These are phyloP conservation scores for Euthynnus affinis DNA, from an alignment of 2,797 vertebrate genomes.

Conservation along the genomic window DNA sequence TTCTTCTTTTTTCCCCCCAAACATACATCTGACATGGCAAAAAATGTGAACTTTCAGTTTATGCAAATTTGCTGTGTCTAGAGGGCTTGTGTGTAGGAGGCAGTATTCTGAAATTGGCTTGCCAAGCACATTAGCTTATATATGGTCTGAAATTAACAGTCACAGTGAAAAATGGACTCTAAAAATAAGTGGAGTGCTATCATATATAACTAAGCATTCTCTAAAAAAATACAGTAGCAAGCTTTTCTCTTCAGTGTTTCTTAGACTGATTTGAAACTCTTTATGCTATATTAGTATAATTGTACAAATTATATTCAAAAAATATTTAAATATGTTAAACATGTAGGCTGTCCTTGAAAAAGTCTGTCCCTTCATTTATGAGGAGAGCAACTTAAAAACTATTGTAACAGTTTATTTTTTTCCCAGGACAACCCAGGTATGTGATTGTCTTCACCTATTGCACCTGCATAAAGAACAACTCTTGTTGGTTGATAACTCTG, in stretches of 20 bases:
- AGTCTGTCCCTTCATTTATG: slow-evolving; percentile 34
- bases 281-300: slow-evolving; percentile 66
- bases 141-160: slow-evolving; percentile 73
- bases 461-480: slow-evolving; percentile 63
- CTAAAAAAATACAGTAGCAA: slow-evolving; percentile 84
- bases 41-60: slow-evolving; percentile 72
- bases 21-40: slow-evolving; percentile 80
- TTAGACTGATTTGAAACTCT: slow-evolving; percentile 52
- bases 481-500: slow-evolving; percentile 41
- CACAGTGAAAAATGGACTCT: slow-evolving; percentile 67
- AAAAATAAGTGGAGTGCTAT: slow-evolving; percentile 65
- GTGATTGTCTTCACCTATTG: slow-evolving; percentile 82
- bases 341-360: slow-evolving; percentile 74
- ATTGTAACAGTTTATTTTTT: slow-evolving; percentile 15
- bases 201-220: slow-evolving; percentile 67
- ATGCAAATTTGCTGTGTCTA: slow-evolving; percentile 63
- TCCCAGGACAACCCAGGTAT: slow-evolving; percentile 63
- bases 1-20: slow-evolving; percentile 52
- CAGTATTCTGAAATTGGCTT: slow-evolving; percentile 72
- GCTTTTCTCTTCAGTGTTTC: slow-evolving; percentile 64
- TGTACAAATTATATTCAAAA: slow-evolving; percentile 68
- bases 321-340: slow-evolving; percentile 73
- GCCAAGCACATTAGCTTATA: slow-evolving; percentile 76
- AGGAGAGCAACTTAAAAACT: slow-evolving; percentile 32
- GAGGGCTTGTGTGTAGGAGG: slow-evolving; percentile 70